These are phyloP conservation scores for Synanthedon tipuliformis DNA, from an alignment of 2,888 invertebrate genomes.

Conservation along the genomic window DNA sequence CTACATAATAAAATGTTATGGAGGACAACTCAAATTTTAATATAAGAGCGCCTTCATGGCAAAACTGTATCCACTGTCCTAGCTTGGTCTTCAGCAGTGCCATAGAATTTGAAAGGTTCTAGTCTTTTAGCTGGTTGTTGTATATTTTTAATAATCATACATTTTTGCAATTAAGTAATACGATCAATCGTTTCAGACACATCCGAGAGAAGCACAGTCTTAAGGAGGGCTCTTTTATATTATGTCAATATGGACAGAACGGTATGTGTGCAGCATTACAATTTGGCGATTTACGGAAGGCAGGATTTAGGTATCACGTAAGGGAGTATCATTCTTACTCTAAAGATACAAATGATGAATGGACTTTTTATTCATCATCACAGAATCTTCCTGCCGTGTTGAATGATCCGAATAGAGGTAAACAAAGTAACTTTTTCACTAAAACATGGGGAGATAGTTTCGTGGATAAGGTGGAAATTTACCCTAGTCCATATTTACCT, in stretches of 20 bases:
- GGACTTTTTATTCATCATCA: slow-evolving; percentile 91
- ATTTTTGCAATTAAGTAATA: neutral
- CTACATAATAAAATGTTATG: slow-evolving; percentile 48
- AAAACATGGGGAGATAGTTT: slow-evolving; percentile 98
- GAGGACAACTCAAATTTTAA: slow-evolving; percentile 46
- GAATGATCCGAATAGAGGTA: slow-evolving; percentile 93
- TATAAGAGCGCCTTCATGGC: slow-evolving; percentile 65
- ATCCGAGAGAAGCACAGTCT: slow-evolving; percentile 83
- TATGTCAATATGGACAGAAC: slow-evolving; percentile 90
- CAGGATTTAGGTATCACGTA: slow-evolving; percentile 89
- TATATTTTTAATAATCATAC: no score
- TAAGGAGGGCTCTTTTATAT: slow-evolving; percentile 86
- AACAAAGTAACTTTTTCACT: slow-evolving; percentile 92
- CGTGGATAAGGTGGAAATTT: slow-evolving; percentile 82
- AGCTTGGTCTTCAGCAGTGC: slow-evolving; percentile 67
- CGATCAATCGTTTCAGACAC: slow-evolving; percentile 70
- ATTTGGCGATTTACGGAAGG: slow-evolving; percentile 88
- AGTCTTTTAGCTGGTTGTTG: neutral
- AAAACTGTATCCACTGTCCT: slow-evolving; percentile 73
- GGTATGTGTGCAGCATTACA: slow-evolving; percentile 88
- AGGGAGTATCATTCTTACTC: slow-evolving; percentile 72
- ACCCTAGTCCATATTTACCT: slow-evolving; percentile 83
- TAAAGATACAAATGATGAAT: slow-evolving; percentile 64
- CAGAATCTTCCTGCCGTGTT: slow-evolving; percentile 96
- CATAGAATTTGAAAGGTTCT: slow-evolving; percentile 73